A percentile compares a stretch with the other conserved stretches of the same genome.
Evolutionary conservation across 1,140 invertebrate species (phyloP).

Genomic region (Spodoptera frugiperda): DNA sequence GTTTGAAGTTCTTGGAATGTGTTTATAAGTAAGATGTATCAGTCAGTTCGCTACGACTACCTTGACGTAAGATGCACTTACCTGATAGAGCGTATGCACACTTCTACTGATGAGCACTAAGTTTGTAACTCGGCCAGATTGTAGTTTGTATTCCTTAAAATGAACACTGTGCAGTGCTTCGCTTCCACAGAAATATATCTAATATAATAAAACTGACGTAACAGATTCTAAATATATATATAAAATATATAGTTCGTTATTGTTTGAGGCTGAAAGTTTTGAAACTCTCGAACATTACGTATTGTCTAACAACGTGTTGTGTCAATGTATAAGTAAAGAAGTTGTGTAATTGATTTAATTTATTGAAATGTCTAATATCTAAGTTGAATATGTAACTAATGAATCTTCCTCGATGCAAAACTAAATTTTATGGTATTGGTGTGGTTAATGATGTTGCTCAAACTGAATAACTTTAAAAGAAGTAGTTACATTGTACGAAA

Average conservation of each 20-base stretch:
- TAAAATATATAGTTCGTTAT: slow-evolving; percentile 28
- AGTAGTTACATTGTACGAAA: slow-evolving; percentile 77
- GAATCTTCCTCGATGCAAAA: slow-evolving; percentile 57
- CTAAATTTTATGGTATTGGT: slow-evolving; percentile 62
- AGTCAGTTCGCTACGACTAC: too few species aligned
- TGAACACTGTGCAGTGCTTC: slow-evolving; percentile 56
- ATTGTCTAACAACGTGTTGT: slow-evolving; percentile 41
- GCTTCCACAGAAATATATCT: slow-evolving; percentile 39
- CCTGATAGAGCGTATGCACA: neutral
- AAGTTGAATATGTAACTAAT: slow-evolving; percentile 43
- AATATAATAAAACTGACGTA: slow-evolving; percentile 27
- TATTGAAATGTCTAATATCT: slow-evolving; percentile 47
- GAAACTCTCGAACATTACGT: neutral
- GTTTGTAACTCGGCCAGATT: neutral
- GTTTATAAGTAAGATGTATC: too few species aligned
- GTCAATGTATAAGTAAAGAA: slow-evolving; percentile 26
- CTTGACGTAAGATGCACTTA: too few species aligned
- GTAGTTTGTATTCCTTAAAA: neutral
- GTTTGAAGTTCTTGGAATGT: too few species aligned
- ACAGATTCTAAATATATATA: slow-evolving; percentile 28
- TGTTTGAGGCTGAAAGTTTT: slow-evolving; percentile 40
- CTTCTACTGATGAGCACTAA: slow-evolving; percentile 9
- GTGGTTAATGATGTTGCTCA: slow-evolving; percentile 81
- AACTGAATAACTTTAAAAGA: slow-evolving; percentile 75
- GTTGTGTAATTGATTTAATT: slow-evolving; percentile 43